These are phyloP conservation scores for Gambusia holbrooki DNA, from an alignment of 2,113 vertebrate species.

Conservation along the genomic window DNA sequence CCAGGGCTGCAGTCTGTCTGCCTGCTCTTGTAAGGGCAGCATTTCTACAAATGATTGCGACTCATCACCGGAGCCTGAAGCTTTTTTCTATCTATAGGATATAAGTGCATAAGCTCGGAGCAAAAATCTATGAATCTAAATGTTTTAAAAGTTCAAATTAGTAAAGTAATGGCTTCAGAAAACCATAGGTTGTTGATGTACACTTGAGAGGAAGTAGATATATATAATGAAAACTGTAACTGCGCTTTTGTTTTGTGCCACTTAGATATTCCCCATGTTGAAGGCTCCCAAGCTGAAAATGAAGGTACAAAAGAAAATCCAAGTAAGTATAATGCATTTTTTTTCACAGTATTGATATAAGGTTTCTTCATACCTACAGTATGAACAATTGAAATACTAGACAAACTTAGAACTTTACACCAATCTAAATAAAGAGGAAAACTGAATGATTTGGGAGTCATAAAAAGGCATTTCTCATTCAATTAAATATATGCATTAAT, in stretches of 20 bases:
- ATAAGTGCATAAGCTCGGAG: not conserved
- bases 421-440: not conserved
- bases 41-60: not conserved
- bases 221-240: not conserved
- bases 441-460: not conserved
- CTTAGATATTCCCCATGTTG: not conserved
- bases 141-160: not conserved
- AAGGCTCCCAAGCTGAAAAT: not conserved
- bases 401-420: not conserved
- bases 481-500: too few relatives aligned
- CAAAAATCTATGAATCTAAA: not conserved
- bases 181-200: not conserved
- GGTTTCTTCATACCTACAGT: not conserved
- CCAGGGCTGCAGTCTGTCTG: conserved; percentile 12
- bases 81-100: not conserved
- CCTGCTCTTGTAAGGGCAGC: conserved; percentile 15
- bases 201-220: not conserved
- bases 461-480: not conserved
- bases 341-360: not conserved
- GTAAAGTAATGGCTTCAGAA: not conserved
- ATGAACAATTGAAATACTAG: not conserved
- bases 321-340: not conserved
- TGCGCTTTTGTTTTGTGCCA: not conserved
- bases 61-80: not conserved
- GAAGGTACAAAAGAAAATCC: not conserved